Percentiles rank a stretch among this genome's conserved stretches.
Conservation (phyloP, 2,888 invertebrate genomes). For the Pandemis corylana region DNA sequence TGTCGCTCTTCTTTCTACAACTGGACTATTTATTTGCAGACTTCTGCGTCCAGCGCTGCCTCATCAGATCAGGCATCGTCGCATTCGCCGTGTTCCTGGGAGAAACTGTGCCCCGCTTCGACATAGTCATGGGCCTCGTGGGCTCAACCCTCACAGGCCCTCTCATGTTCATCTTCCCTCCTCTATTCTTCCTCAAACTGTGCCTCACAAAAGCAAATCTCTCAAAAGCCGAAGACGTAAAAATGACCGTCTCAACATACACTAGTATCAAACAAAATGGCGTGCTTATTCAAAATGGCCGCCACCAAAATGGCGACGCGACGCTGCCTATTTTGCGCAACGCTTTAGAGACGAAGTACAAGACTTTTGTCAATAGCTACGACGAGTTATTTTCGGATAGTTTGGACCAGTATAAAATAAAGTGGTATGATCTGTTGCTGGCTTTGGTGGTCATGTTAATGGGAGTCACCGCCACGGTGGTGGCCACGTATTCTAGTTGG, state of each 20-base stretch:
- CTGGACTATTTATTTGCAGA: slow-evolving; percentile 79
- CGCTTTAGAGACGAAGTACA: slow-evolving; percentile 60
- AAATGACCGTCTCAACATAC: slow-evolving; percentile 25
- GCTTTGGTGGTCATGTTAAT: slow-evolving; percentile 85
- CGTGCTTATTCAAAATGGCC: slow-evolving; percentile 39
- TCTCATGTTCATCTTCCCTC: slow-evolving; percentile 93
- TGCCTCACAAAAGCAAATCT: slow-evolving; percentile 76
- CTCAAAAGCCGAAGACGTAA: slow-evolving; percentile 42
- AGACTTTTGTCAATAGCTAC: slow-evolving; percentile 61
- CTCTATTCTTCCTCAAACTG: slow-evolving; percentile 91
- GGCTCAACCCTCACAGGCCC: slow-evolving; percentile 94
- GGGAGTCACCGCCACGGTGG: slow-evolving; percentile 87
- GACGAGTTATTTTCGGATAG: slow-evolving; percentile 51
- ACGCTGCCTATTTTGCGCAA: slow-evolving; percentile 61
- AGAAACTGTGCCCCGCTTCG: slow-evolving; percentile 93
- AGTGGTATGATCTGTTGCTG: slow-evolving; percentile 80
- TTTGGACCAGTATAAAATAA: slow-evolving; percentile 59
- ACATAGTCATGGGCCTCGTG: slow-evolving; percentile 93
- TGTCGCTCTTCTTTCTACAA: background rate
- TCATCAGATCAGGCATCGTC: slow-evolving; percentile 89
- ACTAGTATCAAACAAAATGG: slow-evolving; percentile 21
- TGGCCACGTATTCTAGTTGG: slow-evolving; percentile 90
- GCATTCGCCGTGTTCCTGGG: slow-evolving; percentile 90
- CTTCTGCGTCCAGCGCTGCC: slow-evolving; percentile 89
- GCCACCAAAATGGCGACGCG: slow-evolving; percentile 43